Base-by-base conservation (phyloP, 1,140 invertebrate genomes). In the Dinothrombium tinctorium region DNA sequence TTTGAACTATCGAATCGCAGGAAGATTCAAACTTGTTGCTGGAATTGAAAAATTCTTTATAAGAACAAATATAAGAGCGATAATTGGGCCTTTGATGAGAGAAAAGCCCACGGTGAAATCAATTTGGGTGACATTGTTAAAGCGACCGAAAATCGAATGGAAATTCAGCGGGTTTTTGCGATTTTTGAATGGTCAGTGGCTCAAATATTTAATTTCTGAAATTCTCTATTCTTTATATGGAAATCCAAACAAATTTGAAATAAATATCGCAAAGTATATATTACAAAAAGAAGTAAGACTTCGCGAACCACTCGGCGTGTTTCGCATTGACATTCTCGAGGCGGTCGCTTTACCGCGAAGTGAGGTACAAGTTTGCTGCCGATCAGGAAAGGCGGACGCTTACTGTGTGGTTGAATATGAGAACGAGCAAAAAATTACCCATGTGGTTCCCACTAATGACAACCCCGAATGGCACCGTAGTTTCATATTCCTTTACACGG, bases 121-220 rank as follows among this genome's bases (percentile, higher is more conserved):
- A 9, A 17, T 37, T 17, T 7, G 7, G 19, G 20, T 37, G 7
- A 20, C 4, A 4, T 37, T 37, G 23, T 11, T 37, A 4, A 21
- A 37, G 14, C 19, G 23, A 20, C 36, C 36, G 12, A 37, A 19
- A 15, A 37, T 37, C 36, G 20, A 37, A 21, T 37, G 36, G 36
- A 17, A 37, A 17, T 37, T 37, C 20, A 37, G 8, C 23, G 36
- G 36, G 7, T 22, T 15, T 8, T 22, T 37, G 14, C 8, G 9
- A 22, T 9, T 37, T 8, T 5, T 37, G 14, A 37, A 37, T 37
- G 12, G 14, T 12, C 12, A 37, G 12, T 37, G 19, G 7, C 14
- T 37, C 14, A 37, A 37, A 37, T 21, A 22, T 37, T 8, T 17
- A 4, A 7, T 37, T 22, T 8, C n/a, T n/a, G 19, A 20, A 21